phyloP scores from a whole-genome alignment of 2,888 invertebrate species.

The Pardosa pseudoannulata region DNA sequence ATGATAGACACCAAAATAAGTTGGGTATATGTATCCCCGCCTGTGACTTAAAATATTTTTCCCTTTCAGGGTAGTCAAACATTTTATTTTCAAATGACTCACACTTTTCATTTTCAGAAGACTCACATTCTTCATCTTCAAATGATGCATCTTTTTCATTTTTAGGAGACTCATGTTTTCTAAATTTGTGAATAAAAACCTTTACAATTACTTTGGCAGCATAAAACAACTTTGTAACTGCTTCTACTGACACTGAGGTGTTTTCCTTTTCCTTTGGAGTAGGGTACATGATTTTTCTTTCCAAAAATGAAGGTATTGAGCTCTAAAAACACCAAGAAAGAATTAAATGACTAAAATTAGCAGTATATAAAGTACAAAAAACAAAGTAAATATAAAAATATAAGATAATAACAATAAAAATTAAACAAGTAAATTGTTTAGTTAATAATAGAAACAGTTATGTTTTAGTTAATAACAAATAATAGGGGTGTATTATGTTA shows the following conservation, averaged over 20 bases:
- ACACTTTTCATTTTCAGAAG: no score
- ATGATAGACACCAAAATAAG: constrained; percentile 24
- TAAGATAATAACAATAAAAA: neutral
- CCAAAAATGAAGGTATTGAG: constrained; percentile 1
- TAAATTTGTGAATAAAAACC: neutral
- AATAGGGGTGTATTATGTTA: no score
- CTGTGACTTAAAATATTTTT: constrained; percentile 19
- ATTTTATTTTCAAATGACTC: no score
- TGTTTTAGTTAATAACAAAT: no score
- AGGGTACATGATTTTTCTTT: constrained; percentile 33
- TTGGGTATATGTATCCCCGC: constrained; percentile 18
- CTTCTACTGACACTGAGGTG: neutral
- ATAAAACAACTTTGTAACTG: neutral
- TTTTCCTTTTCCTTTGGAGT: neutral
- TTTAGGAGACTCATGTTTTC: neutral
- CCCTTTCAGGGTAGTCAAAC: no score
- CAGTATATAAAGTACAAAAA: no score
- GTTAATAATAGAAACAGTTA: no score
- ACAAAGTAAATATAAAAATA: neutral
- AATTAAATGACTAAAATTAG: neutral
- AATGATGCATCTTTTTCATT: neutral
- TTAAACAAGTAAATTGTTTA: no score
- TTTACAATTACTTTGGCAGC: neutral
- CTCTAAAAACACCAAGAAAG: constrained; percentile 25
- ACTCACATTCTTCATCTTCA: no score